Percentiles rank a stretch among this genome's conserved stretches.
Evolutionary conservation across 2,797 vertebrate species (phyloP).

Genomic region (Hydrocynus forskahlii): DNA sequence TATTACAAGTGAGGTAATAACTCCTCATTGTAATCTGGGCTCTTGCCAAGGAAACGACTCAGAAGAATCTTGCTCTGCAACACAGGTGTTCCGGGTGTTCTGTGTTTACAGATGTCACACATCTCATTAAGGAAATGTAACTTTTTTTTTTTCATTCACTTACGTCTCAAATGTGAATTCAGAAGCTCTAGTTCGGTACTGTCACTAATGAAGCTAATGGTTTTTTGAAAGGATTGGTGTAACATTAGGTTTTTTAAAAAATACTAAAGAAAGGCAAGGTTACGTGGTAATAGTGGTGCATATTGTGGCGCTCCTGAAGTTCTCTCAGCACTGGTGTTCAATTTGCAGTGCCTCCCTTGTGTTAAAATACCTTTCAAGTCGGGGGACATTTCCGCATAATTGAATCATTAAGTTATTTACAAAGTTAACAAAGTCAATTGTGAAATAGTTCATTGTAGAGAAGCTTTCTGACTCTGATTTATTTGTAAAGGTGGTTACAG

Average conservation of each 20-base stretch:
- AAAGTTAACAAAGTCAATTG: neutral
- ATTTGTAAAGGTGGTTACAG: neutral
- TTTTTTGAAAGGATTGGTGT: neutral
- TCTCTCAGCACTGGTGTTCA: neutral
- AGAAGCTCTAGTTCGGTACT: neutral
- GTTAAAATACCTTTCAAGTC: neutral
- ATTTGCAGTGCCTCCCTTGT: neutral
- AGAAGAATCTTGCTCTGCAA: neutral
- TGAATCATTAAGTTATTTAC: too few species aligned
- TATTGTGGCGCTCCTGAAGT: neutral
- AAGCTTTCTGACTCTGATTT: neutral
- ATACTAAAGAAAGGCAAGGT: neutral
- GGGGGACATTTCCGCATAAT: neutral
- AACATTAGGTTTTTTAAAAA: neutral
- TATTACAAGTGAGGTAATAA: neutral
- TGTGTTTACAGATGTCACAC: conserved; percentile 36
- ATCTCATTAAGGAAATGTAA: conserved; percentile 44
- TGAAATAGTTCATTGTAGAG: neutral
- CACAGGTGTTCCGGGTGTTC: neutral
- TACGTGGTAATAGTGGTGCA: neutral
- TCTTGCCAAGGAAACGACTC: neutral
- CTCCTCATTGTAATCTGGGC: neutral
- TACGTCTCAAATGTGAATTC: conserved; percentile 35
- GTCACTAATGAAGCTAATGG: neutral
- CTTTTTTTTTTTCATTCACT: conserved; percentile 54